Percentiles rank a stretch among this genome's conserved stretches.
Conservation (phyloP, 37 sponge, comb jelly and placozoan species). For the Mnemiopsis leidyi region DNA sequence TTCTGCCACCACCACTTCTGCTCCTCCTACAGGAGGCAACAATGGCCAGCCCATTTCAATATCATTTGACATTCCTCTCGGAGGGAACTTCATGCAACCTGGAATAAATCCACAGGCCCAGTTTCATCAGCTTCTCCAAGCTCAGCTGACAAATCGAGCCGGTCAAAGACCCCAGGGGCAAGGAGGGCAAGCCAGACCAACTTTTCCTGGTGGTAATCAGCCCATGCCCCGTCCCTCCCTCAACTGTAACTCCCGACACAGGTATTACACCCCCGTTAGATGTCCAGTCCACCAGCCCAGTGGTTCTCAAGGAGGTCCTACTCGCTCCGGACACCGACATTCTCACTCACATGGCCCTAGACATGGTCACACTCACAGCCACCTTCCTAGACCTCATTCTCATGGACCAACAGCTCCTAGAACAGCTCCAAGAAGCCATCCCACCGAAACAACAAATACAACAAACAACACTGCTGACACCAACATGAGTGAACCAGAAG, state of each 20-base stretch:
- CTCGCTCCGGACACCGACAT: not conserved
- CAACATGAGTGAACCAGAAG: not conserved
- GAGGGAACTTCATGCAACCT: conserved; percentile 15
- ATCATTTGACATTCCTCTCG: not conserved
- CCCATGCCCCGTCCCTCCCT: conserved; percentile 33
- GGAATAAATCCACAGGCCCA: not conserved
- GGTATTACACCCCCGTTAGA: not conserved
- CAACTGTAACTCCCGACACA: conserved; percentile 40
- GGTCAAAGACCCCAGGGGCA: not conserved
- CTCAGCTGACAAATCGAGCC: not conserved
- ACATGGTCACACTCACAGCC: conserved; percentile 39
- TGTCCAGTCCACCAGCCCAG: conserved; percentile 54
- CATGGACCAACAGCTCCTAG: not conserved
- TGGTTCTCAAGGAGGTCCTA: not conserved
- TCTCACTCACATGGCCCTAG: conserved; percentile 9
- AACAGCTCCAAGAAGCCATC: not conserved
- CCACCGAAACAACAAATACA: not conserved
- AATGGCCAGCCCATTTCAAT: not conserved
- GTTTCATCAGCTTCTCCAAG: not conserved
- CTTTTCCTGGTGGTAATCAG: not conserved
- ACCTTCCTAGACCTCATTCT: not conserved
- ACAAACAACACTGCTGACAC: not conserved
- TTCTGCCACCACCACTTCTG: not conserved
- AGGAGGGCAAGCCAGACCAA: not conserved
- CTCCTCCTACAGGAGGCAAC: not conserved